phyloP scores from a whole-genome alignment of 2,113 vertebrate genomes.

The Daubentonia madagascariensis region DNA sequence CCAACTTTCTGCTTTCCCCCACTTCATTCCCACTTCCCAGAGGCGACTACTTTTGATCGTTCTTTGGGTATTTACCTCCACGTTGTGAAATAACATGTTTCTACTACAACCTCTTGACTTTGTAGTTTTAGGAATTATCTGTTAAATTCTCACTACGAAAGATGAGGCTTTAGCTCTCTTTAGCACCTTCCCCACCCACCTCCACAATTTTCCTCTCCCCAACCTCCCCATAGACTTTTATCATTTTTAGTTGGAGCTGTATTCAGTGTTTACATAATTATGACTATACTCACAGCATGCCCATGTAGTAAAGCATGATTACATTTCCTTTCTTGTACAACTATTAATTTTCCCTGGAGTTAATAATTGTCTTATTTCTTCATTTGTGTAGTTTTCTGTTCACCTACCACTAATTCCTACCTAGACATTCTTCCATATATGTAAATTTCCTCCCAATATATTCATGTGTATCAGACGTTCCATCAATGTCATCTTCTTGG shows the following conservation, averaged over 20 bases:
- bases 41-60: not conserved
- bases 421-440: not conserved
- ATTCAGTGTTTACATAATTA: conserved; percentile 52
- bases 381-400: not conserved
- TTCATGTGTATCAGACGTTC: not conserved
- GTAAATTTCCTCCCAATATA: not conserved
- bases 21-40: not conserved
- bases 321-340: conserved; percentile 29
- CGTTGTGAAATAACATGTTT: not conserved
- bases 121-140: not conserved
- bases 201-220: conserved; percentile 16
- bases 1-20: not conserved
- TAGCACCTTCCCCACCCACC: conserved; percentile 23
- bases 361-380: conserved; percentile 47
- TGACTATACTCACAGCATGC: conserved; percentile 50
- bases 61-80: not conserved
- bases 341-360: conserved; percentile 59
- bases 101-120: not conserved
- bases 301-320: conserved; percentile 26
- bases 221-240: conserved; percentile 37
- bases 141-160: conserved; percentile 24
- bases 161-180: not conserved
- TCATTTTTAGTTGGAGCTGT: conserved; percentile 31
- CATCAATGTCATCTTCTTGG: not conserved
- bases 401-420: not conserved